A percentile compares a stretch with the other conserved stretches of the same genome.
Conservation (phyloP, 1,140 invertebrate species). For the Drosophila funebris region DNA sequence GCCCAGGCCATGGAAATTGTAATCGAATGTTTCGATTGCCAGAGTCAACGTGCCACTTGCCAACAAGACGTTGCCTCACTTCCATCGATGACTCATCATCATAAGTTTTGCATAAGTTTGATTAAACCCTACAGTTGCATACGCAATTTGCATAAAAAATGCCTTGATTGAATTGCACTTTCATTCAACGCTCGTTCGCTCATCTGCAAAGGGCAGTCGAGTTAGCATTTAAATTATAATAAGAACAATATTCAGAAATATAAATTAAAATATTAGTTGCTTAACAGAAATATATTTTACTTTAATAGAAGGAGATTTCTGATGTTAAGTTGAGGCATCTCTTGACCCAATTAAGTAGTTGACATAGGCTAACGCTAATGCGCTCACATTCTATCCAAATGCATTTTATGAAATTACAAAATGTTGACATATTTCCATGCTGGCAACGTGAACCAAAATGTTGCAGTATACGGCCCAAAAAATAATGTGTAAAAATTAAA, state of each 20-base stretch:
- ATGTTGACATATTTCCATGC: background rate
- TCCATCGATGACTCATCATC: background rate
- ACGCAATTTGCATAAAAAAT: background rate
- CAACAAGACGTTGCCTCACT: constrained; percentile 7
- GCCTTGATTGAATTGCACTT: background rate
- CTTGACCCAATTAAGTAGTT: background rate
- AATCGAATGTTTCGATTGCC: constrained; percentile 30
- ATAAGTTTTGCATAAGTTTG: constrained; percentile 12
- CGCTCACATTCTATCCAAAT: background rate
- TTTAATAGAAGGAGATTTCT: background rate
- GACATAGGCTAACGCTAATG: constrained; percentile 6
- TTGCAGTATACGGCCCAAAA: background rate
- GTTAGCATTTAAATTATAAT: background rate
- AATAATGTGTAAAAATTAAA: background rate
- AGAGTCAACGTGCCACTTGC: background rate
- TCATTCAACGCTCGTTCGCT: too few species aligned
- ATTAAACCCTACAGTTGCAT: constrained; percentile 8
- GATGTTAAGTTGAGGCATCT: background rate
- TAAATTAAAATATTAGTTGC: background rate
- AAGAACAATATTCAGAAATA: background rate
- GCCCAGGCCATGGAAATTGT: constrained; percentile 31
- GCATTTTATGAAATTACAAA: constrained; percentile 4
- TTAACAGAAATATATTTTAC: too few species aligned
- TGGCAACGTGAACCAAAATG: background rate
- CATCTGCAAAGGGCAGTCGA: too few species aligned